Percentiles rank a stretch among this genome's conserved stretches.
Conservation (phyloP, 1,140 invertebrate species). For the Telenomus remus region DNA sequence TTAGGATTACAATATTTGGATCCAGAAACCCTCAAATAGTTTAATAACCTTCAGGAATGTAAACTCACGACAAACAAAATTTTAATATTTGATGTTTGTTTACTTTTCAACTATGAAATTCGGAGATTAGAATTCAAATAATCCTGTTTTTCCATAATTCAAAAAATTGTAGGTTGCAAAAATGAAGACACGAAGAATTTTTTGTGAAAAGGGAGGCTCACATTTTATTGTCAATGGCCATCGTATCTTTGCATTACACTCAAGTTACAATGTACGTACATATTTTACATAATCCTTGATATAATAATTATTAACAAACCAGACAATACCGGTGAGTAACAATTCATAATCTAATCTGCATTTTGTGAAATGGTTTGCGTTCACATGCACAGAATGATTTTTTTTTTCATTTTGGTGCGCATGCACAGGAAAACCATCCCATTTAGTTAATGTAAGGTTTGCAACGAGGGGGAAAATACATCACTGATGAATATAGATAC, state of each 20-base stretch:
- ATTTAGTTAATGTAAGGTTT: constrained; percentile 37
- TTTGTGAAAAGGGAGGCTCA: constrained; percentile 72
- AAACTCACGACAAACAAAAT: too few relatives aligned
- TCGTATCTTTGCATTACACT: constrained; percentile 71
- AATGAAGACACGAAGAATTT: not conserved
- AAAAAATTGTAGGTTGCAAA: not conserved
- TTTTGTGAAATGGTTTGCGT: constrained; percentile 18
- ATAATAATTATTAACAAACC: constrained; percentile 74
- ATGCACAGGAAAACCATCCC: constrained; percentile 11
- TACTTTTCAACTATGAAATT: too few relatives aligned
- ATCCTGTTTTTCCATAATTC: too few relatives aligned
- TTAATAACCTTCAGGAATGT: too few relatives aligned
- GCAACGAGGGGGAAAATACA: constrained; percentile 42
- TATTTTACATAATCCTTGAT: constrained; percentile 74
- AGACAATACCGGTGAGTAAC: constrained; percentile 70
- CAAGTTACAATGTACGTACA: constrained; percentile 75
- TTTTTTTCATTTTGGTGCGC: not conserved
- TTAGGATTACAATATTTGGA: too few relatives aligned
- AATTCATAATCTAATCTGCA: constrained; percentile 62
- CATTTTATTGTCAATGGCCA: constrained; percentile 73
- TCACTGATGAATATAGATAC: constrained; percentile 46
- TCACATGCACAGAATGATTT: not conserved
- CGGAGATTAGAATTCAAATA: too few relatives aligned
- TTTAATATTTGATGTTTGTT: too few relatives aligned
- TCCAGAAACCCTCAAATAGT: too few relatives aligned